These are phyloP conservation scores for Numenius arquata DNA, from an alignment of 2,113 vertebrate genomes.

Conservation along the genomic window DNA sequence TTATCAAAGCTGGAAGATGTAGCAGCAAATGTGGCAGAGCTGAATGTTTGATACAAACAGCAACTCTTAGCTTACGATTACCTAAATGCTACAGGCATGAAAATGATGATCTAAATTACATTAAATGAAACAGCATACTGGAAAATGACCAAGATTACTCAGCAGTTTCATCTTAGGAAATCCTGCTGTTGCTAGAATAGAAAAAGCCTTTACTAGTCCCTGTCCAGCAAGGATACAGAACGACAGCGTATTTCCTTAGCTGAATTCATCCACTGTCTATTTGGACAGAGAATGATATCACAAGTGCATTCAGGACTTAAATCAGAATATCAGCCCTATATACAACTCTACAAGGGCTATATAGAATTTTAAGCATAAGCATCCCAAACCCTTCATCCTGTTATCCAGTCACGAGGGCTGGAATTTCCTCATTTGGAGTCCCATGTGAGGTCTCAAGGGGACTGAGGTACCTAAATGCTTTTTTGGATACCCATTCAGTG, in stretches of 20 bases:
- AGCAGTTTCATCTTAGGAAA: constrained; percentile 13
- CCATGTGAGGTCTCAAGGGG: neutral
- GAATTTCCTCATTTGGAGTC: neutral
- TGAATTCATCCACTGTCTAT: neutral
- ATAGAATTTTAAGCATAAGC: too few species aligned
- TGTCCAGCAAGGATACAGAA: neutral
- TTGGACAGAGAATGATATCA: neutral
- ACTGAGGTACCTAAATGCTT: neutral
- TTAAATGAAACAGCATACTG: constrained; percentile 4
- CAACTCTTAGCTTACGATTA: neutral
- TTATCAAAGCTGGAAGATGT: neutral
- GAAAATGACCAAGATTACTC: constrained; percentile 30
- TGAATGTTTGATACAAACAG: neutral
- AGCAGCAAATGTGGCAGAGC: neutral
- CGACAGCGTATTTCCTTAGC: rapidly evolving
- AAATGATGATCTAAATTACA: neutral
- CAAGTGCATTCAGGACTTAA: neutral
- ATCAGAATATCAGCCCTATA: neutral
- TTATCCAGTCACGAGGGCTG: neutral
- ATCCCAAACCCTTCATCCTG: too few species aligned
- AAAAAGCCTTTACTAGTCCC: neutral
- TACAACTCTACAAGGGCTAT: neutral
- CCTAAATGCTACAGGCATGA: neutral
- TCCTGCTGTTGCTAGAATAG: neutral
- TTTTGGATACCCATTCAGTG: neutral